phyloP scores from a whole-genome alignment of 2,113 vertebrate genomes.

The Tupaia tana region DNA sequence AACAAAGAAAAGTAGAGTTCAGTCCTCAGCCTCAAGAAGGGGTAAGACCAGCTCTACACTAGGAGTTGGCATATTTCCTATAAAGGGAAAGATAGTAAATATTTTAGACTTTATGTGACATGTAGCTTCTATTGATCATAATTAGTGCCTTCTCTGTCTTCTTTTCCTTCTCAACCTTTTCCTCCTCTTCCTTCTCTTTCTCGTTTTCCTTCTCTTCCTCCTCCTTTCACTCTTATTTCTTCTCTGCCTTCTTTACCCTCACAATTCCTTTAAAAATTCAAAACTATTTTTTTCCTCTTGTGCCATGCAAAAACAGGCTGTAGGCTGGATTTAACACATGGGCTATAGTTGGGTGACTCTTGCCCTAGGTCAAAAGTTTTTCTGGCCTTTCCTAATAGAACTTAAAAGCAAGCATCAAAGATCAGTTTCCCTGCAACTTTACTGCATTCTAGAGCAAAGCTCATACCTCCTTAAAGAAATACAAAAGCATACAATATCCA shows the following conservation, averaged over 20 bases:
- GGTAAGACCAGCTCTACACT: not conserved
- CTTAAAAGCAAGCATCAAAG: not conserved
- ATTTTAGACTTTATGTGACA: not conserved
- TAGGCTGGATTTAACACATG: too few species aligned
- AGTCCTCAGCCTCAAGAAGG: too few species aligned
- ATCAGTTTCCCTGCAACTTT: not conserved
- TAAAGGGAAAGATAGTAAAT: not conserved
- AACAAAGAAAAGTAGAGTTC: too few species aligned
- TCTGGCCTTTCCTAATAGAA: not conserved
- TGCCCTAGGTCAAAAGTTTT: not conserved
- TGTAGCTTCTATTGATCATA: not conserved
- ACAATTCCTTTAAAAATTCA: not conserved
- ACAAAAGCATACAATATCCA: not conserved
- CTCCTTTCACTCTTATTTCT: not conserved
- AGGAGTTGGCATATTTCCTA: not conserved
- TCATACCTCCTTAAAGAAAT: conserved; percentile 7
- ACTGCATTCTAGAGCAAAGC: not conserved
- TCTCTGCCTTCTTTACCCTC: not conserved
- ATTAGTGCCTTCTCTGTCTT: not conserved
- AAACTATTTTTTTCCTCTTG: not conserved
- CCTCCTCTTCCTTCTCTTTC: too few species aligned
- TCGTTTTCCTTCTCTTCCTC: too few species aligned
- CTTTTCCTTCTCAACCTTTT: too few species aligned
- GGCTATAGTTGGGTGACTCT: too few species aligned
- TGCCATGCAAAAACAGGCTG: not conserved